phyloP scores from a whole-genome alignment of 1,140 invertebrate genomes.

The Drosophila ananassae region DNA sequence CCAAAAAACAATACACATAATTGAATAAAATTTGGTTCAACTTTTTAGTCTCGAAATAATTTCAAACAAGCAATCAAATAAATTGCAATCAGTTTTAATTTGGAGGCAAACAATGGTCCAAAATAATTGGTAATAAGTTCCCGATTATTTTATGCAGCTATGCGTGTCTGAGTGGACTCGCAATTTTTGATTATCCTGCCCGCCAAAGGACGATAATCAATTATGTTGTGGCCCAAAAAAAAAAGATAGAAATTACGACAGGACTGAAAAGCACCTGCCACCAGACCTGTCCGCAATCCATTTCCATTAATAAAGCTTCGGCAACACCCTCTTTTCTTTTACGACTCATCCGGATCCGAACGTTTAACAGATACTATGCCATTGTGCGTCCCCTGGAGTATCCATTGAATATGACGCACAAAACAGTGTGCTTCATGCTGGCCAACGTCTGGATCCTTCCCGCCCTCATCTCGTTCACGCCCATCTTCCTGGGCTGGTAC shows the following conservation, averaged over 20 bases:
- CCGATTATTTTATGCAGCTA: neutral
- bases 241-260: neutral
- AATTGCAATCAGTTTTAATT: neutral
- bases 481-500: constrained; percentile 97
- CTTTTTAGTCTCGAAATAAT: neutral
- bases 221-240: constrained; percentile 18
- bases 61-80: neutral
- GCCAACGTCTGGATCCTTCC: constrained; percentile 95
- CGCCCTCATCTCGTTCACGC: constrained; percentile 96
- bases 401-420: constrained; percentile 93
- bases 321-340: neutral
- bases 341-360: neutral
- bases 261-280: constrained; percentile 11
- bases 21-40: neutral
- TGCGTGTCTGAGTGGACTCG: neutral
- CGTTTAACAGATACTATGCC: constrained; percentile 88
- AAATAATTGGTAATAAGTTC: neutral
- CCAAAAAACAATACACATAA: neutral
- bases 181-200: constrained; percentile 24
- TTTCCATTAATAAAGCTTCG: constrained; percentile 39
- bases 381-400: constrained; percentile 95
- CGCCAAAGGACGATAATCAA: constrained; percentile 28
- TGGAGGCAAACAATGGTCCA: neutral
- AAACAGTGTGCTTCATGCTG: constrained; percentile 92
- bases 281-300: constrained; percentile 24